Conservation (phyloP, 2,113 vertebrate species). For the Podiceps cristatus region DNA sequence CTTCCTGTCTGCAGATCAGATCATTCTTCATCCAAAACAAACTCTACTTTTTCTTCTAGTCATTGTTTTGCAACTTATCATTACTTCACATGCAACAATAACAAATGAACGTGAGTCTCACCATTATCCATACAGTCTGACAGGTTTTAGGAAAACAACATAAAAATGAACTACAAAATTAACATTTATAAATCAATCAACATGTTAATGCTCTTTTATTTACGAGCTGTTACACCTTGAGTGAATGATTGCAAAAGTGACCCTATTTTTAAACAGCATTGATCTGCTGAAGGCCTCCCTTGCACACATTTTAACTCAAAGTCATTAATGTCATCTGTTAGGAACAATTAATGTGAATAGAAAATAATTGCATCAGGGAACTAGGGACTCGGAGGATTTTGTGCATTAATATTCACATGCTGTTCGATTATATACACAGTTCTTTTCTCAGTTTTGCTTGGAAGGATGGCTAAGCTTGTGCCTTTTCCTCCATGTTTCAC, state of each 20-base stretch:
- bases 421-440: conserved; percentile 78
- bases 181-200: conserved; percentile 69
- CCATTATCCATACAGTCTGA: conserved; percentile 6
- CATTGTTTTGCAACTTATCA: conserved; percentile 34
- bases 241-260: conserved; percentile 79
- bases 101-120: conserved; percentile 27
- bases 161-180: conserved; percentile 71
- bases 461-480: conserved; percentile 75
- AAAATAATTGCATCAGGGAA: conserved; percentile 95
- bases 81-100: neutral
- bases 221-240: conserved; percentile 65
- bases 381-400: conserved; percentile 84
- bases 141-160: conserved; percentile 30
- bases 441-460: conserved; percentile 76
- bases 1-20: neutral
- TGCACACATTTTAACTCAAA: conserved; percentile 83
- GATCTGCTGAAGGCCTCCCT: conserved; percentile 75
- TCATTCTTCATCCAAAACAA: conserved; percentile 45
- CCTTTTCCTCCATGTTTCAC: conserved; percentile 80
- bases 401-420: conserved; percentile 83
- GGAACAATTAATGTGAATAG: conserved; percentile 88
- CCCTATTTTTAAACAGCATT: conserved; percentile 76
- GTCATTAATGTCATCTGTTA: conserved; percentile 91
- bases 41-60: conserved; percentile 35
- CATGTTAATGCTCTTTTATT: conserved; percentile 73